Conservation (phyloP, 2,797 vertebrate species). For the Pelodytes ibericus region DNA sequence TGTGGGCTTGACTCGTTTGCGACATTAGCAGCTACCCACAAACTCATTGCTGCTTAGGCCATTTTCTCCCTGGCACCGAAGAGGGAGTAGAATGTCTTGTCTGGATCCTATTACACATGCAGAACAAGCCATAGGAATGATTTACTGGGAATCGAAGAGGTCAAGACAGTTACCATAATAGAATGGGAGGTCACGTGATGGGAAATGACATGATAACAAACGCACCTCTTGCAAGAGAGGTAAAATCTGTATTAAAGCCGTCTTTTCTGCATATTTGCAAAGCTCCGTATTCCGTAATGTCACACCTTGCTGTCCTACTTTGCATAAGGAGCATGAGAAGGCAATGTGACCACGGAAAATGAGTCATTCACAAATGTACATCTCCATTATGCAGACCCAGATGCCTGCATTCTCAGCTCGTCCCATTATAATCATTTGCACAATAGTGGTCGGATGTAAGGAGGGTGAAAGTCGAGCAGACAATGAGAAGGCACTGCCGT, state of each 20-base stretch:
- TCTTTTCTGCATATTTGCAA: not conserved
- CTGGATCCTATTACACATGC: constrained; percentile 7
- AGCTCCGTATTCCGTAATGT: not conserved
- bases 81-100: not conserved
- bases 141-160: not conserved
- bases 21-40: constrained; percentile 11
- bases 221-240: not conserved
- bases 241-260: not conserved
- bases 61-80: constrained; percentile 16
- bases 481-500: no score
- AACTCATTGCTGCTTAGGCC: not conserved
- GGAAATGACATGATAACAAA: not conserved
- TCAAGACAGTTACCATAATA: not conserved
- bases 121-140: constrained; percentile 4
- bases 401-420: no score
- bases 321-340: no score
- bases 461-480: no score
- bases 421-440: no score
- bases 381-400: no score
- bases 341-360: no score
- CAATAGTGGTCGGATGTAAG: no score
- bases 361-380: no score
- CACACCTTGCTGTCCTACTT: no score
- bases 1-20: constrained; percentile 9
- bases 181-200: not conserved